Base-by-base conservation (phyloP, 1,140 invertebrate genomes). In the Zaprionus capensis region DNA sequence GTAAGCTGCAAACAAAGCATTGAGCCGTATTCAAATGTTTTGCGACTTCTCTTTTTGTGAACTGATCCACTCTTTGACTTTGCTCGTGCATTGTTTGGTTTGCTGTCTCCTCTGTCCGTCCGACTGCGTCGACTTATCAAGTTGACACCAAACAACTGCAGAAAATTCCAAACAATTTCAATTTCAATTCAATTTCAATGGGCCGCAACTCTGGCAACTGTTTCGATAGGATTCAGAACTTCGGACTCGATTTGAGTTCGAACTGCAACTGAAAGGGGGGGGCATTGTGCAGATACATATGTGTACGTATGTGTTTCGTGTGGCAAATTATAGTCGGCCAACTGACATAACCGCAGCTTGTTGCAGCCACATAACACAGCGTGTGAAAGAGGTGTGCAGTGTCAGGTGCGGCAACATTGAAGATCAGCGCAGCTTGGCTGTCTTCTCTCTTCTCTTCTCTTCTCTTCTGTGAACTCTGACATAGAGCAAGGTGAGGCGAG, bases 91-190 rank as follows among this genome's bases (percentile, higher is more conserved):
- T 77, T 77, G 75, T 77, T 77, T 36, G 68, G 41, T 15, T 15
- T 15, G 14, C 5, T n/a, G 36, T 14, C 28, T 51, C 17, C 36
- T 53, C 38, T 9, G 62, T 22, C 55, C 15, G 58, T 31, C 58
- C 15, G 74, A 5, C 34, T 12, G 63, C 7, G 2, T 26, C 64
- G 64, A 86, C 82, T 87, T 86, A 87, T 86, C 83, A 82, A 86
- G 82, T 77, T 86, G 83, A 86, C 83, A 86, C 83, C 83, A 81
- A 87, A 86, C 83, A 86, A 86, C 83, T 87, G 83, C 76, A 80
- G 55, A 64, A 86, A 86, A 86, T 86, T 86, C 83, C 83, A 78
- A 71, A 58, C 76, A 72, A 86, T 79, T 86, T 79, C 76, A 82
- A 85, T 81, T 62, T 63, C 65, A 71, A 68, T 82, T 83, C 82